These are phyloP conservation scores for Nomada flava DNA, from an alignment of 2,888 invertebrate genomes.

Conservation along the genomic window DNA sequence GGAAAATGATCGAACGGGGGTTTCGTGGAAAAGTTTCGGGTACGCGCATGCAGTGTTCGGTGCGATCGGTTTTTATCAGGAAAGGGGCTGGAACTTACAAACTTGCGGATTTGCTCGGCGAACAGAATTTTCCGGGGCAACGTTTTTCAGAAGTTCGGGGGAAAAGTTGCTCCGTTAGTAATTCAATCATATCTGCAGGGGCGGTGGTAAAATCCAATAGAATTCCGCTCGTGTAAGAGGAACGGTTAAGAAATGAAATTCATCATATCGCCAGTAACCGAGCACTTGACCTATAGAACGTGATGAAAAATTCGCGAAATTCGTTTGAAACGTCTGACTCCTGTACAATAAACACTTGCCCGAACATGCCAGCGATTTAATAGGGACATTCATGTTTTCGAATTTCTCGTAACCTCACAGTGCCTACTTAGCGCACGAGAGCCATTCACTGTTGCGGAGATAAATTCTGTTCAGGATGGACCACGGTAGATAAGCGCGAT, in stretches of 20 bases:
- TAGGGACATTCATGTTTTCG: background rate
- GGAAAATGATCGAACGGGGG: conserved; percentile 10
- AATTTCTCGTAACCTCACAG: background rate
- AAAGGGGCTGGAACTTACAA: conserved; percentile 12
- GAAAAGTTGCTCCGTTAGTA: conserved; percentile 53
- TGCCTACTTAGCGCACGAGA: too few relatives aligned
- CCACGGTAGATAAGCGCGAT: conserved; percentile 44
- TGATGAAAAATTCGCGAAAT: too few relatives aligned
- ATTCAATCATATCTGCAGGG: conserved; percentile 52
- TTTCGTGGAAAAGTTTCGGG: background rate
- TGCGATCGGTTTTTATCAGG: conserved; percentile 29
- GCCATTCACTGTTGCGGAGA: conserved; percentile 22
- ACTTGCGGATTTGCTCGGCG: conserved; percentile 25
- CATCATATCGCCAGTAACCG: too few relatives aligned
- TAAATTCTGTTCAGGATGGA: conserved; percentile 62
- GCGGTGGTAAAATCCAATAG: conserved; percentile 15
- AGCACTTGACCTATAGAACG: too few relatives aligned
- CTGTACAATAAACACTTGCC: too few relatives aligned
- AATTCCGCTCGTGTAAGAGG: conserved; percentile 18
- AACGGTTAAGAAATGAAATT: background rate
- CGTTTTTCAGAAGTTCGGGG: conserved; percentile 24
- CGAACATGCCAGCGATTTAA: too few relatives aligned
- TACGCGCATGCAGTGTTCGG: background rate
- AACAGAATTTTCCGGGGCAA: conserved; percentile 45
- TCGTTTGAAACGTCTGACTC: too few relatives aligned